Evolutionary conservation across 1,140 invertebrate species (phyloP).

Genomic region (Megathymus violae): DNA sequence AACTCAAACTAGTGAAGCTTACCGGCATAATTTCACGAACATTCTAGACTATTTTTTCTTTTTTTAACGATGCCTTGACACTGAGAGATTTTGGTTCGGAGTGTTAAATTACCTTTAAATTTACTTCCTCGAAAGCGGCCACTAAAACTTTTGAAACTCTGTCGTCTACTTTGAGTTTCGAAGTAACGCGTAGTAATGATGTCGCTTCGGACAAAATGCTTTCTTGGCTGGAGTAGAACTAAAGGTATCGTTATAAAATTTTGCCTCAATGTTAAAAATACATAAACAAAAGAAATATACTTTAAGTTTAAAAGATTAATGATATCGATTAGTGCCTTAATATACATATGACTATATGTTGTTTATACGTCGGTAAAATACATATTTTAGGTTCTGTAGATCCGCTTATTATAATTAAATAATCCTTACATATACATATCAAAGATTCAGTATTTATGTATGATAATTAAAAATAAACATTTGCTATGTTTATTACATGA

Average conservation of each 20-base stretch:
- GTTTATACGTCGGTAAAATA: no score
- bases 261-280: not conserved
- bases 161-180: conserved; percentile 26
- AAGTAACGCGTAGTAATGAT: conserved; percentile 10
- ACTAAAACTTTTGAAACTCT: conserved; percentile 24
- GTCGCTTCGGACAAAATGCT: conserved; percentile 16
- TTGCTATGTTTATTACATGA: no score
- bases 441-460: no score
- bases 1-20: not conserved
- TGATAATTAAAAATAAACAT: no score
- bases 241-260: not conserved
- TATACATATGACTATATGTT: no score
- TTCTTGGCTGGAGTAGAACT: no score
- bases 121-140: conserved; percentile 9
- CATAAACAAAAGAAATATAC: not conserved
- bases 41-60: not conserved
- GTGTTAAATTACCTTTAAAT: conserved; percentile 28
- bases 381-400: no score
- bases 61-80: not conserved
- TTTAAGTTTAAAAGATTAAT: no score
- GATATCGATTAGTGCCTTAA: no score
- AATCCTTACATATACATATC: no score
- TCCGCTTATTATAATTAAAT: no score
- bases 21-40: not conserved
- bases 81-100: conserved; percentile 15